These are phyloP conservation scores for Athalia circularis DNA, from an alignment of 2,888 invertebrate genomes.

Conservation along the genomic window DNA sequence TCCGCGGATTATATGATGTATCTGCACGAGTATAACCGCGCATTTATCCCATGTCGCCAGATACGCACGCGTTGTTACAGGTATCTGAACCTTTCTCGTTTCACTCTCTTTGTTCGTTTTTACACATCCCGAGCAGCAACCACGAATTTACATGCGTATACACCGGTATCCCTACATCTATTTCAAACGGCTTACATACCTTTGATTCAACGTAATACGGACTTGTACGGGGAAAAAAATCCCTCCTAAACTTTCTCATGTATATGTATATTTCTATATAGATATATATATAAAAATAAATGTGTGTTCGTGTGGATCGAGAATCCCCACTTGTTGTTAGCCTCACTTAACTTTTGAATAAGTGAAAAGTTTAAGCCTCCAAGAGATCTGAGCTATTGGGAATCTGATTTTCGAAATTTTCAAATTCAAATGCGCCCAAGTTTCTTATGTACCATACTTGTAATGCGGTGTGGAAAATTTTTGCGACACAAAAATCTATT, in stretches of 20 bases:
- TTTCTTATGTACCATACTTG: too few relatives aligned
- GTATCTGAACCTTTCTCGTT: background rate
- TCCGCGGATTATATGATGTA: background rate
- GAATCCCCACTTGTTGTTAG: too few relatives aligned
- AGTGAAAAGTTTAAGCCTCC: too few relatives aligned
- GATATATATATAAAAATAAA: too few relatives aligned
- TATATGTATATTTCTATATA: background rate
- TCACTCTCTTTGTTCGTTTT: background rate
- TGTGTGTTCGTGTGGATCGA: too few relatives aligned
- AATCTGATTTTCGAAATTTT: too few relatives aligned
- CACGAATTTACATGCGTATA: background rate
- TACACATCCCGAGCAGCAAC: background rate
- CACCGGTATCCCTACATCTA: background rate
- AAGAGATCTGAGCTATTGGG: too few relatives aligned
- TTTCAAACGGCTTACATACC: background rate
- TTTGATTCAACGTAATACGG: conserved; percentile 19
- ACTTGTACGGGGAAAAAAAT: background rate
- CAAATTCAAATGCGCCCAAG: too few relatives aligned
- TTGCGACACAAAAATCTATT: too few relatives aligned
- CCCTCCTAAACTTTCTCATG: background rate
- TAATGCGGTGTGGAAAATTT: too few relatives aligned
- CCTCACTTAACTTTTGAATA: too few relatives aligned
- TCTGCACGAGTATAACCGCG: conserved; percentile 1
- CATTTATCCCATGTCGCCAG: conserved; percentile 39
- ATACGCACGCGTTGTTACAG: conserved; percentile 2